Evolutionary conservation across 1,140 invertebrate species (phyloP).

Genomic region (Plectus sambesii): DNA sequence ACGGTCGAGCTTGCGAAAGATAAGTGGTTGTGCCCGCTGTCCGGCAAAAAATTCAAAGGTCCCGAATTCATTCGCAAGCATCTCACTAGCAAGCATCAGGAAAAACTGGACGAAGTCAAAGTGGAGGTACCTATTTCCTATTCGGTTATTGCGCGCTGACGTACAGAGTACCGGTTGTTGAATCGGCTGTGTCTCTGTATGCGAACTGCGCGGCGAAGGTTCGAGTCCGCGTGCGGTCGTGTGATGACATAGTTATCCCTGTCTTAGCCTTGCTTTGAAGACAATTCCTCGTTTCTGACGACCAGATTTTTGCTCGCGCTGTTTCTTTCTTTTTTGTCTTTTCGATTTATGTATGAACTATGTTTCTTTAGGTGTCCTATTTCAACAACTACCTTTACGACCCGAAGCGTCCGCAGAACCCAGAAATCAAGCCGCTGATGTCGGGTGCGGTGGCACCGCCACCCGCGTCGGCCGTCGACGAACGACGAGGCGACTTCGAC

Average conservation of each 20-base stretch:
- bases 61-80: constrained; percentile 98
- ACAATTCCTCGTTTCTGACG: constrained; percentile 2
- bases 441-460: too few relatives aligned
- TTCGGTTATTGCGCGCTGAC: background rate
- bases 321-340: constrained; percentile 8
- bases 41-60: constrained; percentile 98
- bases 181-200: constrained; percentile 11
- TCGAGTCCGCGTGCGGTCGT: background rate
- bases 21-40: constrained; percentile 95
- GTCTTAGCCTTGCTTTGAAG: background rate
- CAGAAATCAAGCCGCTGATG: constrained; percentile 54
- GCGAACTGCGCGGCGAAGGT: constrained; percentile 7
- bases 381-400: constrained; percentile 96
- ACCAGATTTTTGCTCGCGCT: background rate
- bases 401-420: constrained; percentile 80
- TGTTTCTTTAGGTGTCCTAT: constrained; percentile 59
- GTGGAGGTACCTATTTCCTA: constrained; percentile 60
- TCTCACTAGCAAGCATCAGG: constrained; percentile 89
- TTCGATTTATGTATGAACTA: constrained; percentile 3
- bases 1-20: constrained; percentile 82
- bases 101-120: constrained; percentile 90
- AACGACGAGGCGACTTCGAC: constrained; percentile 15
- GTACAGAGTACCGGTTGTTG: constrained; percentile 5
- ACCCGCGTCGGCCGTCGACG: constrained; percentile 17
- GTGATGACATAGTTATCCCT: too few relatives aligned